Percentiles rank a stretch among this genome's conserved stretches.
These are phyloP conservation scores for Aphis gossypii DNA, from an alignment of 1,140 invertebrate genomes.

Conservation along the genomic window DNA sequence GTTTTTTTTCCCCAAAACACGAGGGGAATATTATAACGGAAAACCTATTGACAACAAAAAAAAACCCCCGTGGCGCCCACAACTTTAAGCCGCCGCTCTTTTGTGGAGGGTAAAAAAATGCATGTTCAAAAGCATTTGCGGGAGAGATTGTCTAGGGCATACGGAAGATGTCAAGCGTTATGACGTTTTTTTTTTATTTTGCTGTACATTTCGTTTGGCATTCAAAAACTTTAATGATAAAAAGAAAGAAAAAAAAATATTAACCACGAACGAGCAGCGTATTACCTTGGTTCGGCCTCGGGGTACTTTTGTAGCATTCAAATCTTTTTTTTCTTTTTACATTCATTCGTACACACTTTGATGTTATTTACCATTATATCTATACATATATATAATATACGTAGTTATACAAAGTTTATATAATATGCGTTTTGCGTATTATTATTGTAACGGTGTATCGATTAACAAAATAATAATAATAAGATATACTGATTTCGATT, in stretches of 20 bases:
- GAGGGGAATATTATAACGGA: background rate
- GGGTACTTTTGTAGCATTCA: background rate
- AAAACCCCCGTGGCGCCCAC: constrained; percentile 12
- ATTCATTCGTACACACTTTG: background rate
- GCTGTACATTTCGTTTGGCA: constrained; percentile 33
- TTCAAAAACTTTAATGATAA: constrained; percentile 53
- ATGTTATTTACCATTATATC: background rate
- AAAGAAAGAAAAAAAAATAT: constrained; percentile 22
- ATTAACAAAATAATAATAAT: background rate
- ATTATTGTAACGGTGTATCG: background rate
- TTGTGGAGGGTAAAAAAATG: constrained; percentile 38
- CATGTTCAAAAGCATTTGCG: constrained; percentile 26
- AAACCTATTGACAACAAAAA: constrained; percentile 9
- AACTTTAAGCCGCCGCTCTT: constrained; percentile 40
- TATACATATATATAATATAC: background rate
- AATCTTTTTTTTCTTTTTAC: background rate
- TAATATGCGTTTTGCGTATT: background rate
- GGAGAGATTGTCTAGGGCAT: background rate
- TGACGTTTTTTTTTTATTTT: background rate
- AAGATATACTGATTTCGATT: background rate
- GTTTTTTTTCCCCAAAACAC: constrained; percentile 24
- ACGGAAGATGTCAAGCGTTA: constrained; percentile 47
- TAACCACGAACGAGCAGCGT: constrained; percentile 2
- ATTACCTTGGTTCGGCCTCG: background rate
- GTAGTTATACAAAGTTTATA: background rate